phyloP scores from a whole-genome alignment of 1,140 invertebrate species.

The Nasonia vitripennis region DNA sequence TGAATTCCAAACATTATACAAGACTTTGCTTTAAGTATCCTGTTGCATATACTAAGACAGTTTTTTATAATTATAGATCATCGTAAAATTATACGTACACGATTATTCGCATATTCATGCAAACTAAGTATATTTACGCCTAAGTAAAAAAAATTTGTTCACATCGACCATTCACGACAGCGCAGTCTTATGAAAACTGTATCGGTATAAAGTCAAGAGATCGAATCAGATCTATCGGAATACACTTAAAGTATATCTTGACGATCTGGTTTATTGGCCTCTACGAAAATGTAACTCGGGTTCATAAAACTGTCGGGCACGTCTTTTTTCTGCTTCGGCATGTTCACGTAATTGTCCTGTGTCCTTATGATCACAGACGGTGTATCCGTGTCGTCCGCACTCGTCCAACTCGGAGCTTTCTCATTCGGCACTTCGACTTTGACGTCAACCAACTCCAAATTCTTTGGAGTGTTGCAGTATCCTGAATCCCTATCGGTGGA shows the following conservation, averaged over 20 bases:
- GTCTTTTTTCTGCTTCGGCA: slow-evolving; percentile 76
- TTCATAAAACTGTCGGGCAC: slow-evolving; percentile 71
- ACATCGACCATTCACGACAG: not conserved
- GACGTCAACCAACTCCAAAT: slow-evolving; percentile 61
- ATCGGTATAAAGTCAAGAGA: not conserved
- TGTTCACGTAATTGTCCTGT: slow-evolving; percentile 78
- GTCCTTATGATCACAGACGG: slow-evolving; percentile 24
- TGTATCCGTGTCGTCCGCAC: slow-evolving; percentile 19
- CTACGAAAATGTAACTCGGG: slow-evolving; percentile 74
- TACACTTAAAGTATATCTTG: slow-evolving; percentile 42
- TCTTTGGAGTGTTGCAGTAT: slow-evolving; percentile 68
- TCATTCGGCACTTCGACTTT: slow-evolving; percentile 36
- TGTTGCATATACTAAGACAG: not conserved
- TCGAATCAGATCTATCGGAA: not conserved
- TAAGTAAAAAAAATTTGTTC: slow-evolving; percentile 5
- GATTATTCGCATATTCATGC: not conserved
- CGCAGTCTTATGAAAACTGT: not conserved
- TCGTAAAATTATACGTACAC: not conserved
- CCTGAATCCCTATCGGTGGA: slow-evolving; percentile 59
- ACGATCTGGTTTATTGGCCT: slow-evolving; percentile 77
- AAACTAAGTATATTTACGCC: not conserved
- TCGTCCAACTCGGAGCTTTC: slow-evolving; percentile 17
- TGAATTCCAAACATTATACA: not conserved
- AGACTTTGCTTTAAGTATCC: not conserved
- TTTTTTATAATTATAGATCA: too few relatives aligned